Evolutionary conservation across 2,797 vertebrate genomes (phyloP), one percentile per base, ranked within the genome.

Genomic region (Thamnophis elegans): DNA sequence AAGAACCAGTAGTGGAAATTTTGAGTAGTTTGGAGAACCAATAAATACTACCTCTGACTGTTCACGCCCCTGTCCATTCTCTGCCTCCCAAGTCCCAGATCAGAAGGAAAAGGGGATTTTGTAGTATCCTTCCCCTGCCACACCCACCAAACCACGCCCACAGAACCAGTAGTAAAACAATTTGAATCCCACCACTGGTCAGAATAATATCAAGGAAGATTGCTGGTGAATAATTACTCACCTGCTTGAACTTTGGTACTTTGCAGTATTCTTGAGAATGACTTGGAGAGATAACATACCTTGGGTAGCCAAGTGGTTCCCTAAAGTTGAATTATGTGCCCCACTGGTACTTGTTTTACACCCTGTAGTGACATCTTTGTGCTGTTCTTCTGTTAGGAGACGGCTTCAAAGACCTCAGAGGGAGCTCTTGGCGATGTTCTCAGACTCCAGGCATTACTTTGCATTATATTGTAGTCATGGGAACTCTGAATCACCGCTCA

Each of bases 391-490:
- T 93, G 89, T 89, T 14, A 92, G 92, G 60, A 6, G n/a, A 32
- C 92, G 87, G 88, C 87, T 90, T 58, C 14, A 51, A 85, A 73
- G 59, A 87, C 54, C 62, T 16, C 88, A 68, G 58, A 10, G 89
- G 62, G 93, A 88, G 58, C 58, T 55, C 54, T 82, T 55, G 28
- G 42, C 0, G 10, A 0, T 92, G 87, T 13, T 92, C 95, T 82
- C 88, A 89, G 93, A 42, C 91, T 94, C 90, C 0, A 8, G 36
- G 82, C 90, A 93, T 92, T 94, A 94, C 91, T 95, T 93, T 92
- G 91, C 86, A 95, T 96, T 87, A 68, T 93, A 87, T 28, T 0
- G 93, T 95, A 96, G 96, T 90, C 95, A 93, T 96, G 95, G 96
- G 95, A 96, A 95, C 95, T 94, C 94, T 90, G 1, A 0, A 93